A percentile compares a stretch with the other conserved stretches of the same genome.
These are phyloP conservation scores for Planococcus citri DNA, from an alignment of 1,140 invertebrate genomes.

Conservation along the genomic window DNA sequence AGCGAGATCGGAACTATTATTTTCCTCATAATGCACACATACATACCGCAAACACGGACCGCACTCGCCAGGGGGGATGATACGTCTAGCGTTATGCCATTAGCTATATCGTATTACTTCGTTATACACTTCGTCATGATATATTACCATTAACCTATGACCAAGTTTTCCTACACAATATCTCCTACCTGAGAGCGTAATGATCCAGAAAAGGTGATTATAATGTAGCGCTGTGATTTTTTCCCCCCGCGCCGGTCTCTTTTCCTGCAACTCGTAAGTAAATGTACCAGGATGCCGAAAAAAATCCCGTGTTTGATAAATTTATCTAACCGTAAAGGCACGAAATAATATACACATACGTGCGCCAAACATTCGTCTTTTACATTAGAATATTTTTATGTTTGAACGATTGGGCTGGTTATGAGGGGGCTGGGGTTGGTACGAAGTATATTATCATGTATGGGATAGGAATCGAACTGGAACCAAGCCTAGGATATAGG, in stretches of 20 bases:
- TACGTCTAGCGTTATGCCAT: background rate
- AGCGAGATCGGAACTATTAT: constrained; percentile 9
- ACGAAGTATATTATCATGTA: too few species aligned
- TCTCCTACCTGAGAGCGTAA: constrained; percentile 18
- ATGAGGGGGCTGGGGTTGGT: too few species aligned
- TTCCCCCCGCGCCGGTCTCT: too few species aligned
- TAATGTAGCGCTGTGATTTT: background rate
- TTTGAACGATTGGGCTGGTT: too few species aligned
- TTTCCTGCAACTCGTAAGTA: too few species aligned
- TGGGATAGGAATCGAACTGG: too few species aligned
- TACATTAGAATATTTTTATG: too few species aligned
- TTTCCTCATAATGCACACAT: constrained; percentile 1
- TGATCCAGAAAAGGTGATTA: constrained; percentile 13
- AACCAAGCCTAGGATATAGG: background rate
- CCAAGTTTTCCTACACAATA: constrained; percentile 6
- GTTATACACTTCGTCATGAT: constrained; percentile 10
- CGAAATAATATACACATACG: too few species aligned
- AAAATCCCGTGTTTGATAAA: too few species aligned
- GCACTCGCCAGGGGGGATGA: background rate
- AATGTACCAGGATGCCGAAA: too few species aligned
- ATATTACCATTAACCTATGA: constrained; percentile 20
- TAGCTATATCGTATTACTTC: constrained; percentile 16
- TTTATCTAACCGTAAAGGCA: too few species aligned
- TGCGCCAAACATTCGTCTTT: too few species aligned
- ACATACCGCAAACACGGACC: background rate